phyloP scores from a whole-genome alignment of 2,888 invertebrate genomes.

The Dromius quadrimaculatus region DNA sequence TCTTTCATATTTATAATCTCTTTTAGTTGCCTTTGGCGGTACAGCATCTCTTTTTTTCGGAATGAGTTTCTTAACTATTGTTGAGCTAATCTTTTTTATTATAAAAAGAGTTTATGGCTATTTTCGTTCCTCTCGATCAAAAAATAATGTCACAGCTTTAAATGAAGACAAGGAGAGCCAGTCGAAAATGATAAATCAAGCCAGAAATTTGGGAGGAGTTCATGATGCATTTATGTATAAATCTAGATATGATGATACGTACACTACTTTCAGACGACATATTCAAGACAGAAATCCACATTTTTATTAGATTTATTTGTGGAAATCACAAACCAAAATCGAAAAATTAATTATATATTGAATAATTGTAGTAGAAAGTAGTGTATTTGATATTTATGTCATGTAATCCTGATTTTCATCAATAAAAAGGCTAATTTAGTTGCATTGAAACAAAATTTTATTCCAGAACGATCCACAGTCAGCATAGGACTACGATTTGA shows the following conservation, averaged over 20 bases:
- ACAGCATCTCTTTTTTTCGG: conserved; percentile 75
- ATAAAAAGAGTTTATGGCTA: conserved; percentile 60
- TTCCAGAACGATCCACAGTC: no score
- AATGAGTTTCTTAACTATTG: conserved; percentile 73
- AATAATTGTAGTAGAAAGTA: no score
- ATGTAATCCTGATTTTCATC: no score
- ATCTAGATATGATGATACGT: background rate
- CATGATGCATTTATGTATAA: background rate
- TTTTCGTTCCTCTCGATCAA: conserved; percentile 1
- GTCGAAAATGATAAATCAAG: background rate
- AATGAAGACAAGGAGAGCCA: background rate
- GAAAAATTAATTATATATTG: no score
- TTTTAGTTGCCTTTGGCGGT: conserved; percentile 74
- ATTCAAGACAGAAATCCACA: no score
- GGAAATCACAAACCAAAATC: no score
- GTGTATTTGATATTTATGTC: no score
- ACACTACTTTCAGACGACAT: no score
- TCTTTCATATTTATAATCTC: background rate
- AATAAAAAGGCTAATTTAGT: no score
- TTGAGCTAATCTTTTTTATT: conserved; percentile 71
- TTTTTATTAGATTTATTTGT: no score
- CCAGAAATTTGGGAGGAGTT: background rate
- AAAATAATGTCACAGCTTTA: conserved; percentile 5
- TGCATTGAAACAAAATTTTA: no score
- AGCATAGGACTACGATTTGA: no score